Conservation (phyloP, 2,797 vertebrate species). For the Phoeniculus purpureus region DNA sequence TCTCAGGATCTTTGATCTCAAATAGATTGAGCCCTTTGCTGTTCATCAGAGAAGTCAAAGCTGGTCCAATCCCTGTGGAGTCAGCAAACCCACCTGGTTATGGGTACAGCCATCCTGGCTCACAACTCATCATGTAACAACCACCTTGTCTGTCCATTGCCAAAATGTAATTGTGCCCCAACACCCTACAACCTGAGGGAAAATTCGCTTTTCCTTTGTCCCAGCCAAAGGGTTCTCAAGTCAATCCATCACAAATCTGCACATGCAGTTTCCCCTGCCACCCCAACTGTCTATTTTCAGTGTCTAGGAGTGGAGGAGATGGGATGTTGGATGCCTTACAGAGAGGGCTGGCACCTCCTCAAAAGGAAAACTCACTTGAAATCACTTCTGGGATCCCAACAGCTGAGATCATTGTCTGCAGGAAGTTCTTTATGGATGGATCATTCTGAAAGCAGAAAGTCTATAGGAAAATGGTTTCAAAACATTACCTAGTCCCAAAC, state of each 20-base stretch:
- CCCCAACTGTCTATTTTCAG: neutral
- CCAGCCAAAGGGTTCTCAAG: neutral
- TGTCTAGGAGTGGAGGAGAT: neutral
- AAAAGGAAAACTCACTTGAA: constrained; percentile 76
- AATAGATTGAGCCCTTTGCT: constrained; percentile 83
- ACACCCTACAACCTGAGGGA: fast-evolving
- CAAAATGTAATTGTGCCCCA: neutral
- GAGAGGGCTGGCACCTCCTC: neutral
- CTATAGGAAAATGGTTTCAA: neutral
- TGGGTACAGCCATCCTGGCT: fast-evolving
- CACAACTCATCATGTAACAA: neutral
- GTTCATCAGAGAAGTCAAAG: constrained; percentile 82
- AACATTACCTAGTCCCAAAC: neutral
- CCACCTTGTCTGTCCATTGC: neutral
- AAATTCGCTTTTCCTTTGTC: neutral
- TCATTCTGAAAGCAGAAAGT: constrained; percentile 63
- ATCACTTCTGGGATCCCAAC: constrained; percentile 82
- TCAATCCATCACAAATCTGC: neutral
- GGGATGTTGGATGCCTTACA: neutral
- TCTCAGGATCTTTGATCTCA: constrained; percentile 83
- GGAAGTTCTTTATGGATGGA: constrained; percentile 61
- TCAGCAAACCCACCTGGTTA: neutral
- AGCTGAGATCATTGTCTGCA: constrained; percentile 76
- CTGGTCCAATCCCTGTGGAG: constrained; percentile 76
- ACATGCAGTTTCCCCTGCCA: too few relatives aligned